Conservation (phyloP, 2,113 vertebrate genomes). For the Sander lucioperca region DNA sequence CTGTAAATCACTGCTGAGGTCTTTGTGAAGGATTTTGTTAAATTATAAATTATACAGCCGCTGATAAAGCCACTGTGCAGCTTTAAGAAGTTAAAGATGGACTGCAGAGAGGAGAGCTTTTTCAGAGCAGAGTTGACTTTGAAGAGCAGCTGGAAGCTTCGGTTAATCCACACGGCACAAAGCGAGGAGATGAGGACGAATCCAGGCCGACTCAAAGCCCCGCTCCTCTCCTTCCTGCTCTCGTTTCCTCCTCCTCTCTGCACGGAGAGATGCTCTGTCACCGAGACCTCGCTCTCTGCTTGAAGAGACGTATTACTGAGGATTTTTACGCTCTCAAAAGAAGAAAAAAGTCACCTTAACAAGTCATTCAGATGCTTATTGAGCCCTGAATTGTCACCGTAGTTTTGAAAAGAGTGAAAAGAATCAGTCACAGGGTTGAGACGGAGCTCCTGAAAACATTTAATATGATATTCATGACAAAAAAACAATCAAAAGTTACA, state of each 20-base stretch:
- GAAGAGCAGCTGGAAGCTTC: constrained; percentile 70
- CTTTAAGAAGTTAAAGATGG: constrained; percentile 61
- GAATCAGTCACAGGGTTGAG: neutral
- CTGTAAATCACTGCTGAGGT: constrained; percentile 40
- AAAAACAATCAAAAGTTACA: too few relatives aligned
- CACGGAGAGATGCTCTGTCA: neutral
- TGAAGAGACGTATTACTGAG: constrained; percentile 13
- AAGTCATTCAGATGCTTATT: too few relatives aligned
- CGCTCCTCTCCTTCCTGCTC: constrained; percentile 20
- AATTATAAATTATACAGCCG: constrained; percentile 64
- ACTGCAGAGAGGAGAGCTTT: constrained; percentile 5
- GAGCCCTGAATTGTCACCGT: too few relatives aligned
- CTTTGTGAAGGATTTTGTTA: constrained; percentile 70
- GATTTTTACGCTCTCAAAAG: neutral
- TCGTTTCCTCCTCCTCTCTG: neutral
- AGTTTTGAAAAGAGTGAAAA: too few relatives aligned
- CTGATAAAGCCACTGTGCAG: constrained; percentile 76
- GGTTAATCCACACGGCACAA: constrained; percentile 76
- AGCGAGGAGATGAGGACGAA: constrained; percentile 54
- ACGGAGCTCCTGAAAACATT: too few relatives aligned
- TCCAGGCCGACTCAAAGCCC: constrained; percentile 54
- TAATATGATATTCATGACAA: too few relatives aligned
- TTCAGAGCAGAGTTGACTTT: constrained; percentile 52
- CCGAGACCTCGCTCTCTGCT: constrained; percentile 3
- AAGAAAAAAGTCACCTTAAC: neutral